Base-by-base conservation (phyloP, 2,797 vertebrate genomes). In the Aplochiton taeniatus region DNA sequence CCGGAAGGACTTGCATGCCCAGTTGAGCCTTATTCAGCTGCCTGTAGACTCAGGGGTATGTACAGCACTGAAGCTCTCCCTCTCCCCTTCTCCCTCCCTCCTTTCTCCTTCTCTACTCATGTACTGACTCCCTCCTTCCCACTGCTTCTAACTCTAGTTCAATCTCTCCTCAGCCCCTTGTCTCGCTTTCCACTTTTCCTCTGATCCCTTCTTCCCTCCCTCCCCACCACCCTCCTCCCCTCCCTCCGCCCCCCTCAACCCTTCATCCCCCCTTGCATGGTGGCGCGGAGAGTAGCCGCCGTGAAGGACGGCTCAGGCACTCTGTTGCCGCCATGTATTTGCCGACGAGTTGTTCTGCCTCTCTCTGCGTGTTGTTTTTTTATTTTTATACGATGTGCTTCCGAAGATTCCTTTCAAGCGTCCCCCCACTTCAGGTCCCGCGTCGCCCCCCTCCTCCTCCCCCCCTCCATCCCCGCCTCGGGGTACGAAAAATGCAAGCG, bases 21-120 rank as follows among this genome's bases (percentile, higher is more conserved):
- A 94, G 91, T 93, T 93, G 89, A 96, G 96, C 92, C 95, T 96
- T 91, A 96, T 96, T 95, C 97, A 98, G 94, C 95, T 98, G 92
- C 95, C 96, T 92, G 90, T 97, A 93, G 94, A 97, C 89, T 95
- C 94, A 84, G 94, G 93, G 96, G 97, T 98, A 98, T 85, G 97
- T 96, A 98, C 90, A 83, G 85, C 78, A 69, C 76, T 82, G 87
- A 82, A 78, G 58, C 17, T 17, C 58, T 18, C 41, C 83, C 85
- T 63, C 68, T 73, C 58, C 75, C 76, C 48, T 56, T 62, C 80
- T 61, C 17, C 67, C 60, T 41, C 18, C 18, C 46, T 11, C 49
- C 13, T 14, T 1, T 10, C 64, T 61, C 64, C 45, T 67, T 43
- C 59, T 31, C 47, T 11, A 48, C 65, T 63, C 73, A 58, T 67